These are phyloP conservation scores for Crotalus helleri DNA, from an alignment of 2,113 vertebrate genomes.

Conservation along the genomic window DNA sequence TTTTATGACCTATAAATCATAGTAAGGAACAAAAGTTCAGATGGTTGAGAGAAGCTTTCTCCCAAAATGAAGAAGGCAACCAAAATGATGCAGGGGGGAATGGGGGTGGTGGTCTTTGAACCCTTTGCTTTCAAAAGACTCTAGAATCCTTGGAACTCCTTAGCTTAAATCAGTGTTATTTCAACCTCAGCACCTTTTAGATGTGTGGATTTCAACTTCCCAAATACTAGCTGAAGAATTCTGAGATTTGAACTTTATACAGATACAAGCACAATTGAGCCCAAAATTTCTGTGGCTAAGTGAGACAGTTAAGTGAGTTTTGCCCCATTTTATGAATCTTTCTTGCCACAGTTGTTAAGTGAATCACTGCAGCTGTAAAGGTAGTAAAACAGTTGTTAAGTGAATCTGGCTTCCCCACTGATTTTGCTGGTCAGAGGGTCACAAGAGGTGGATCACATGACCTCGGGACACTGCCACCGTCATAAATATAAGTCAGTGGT, in stretches of 20 bases:
- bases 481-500: too few relatives aligned
- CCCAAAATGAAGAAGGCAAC: not conserved
- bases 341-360: not conserved
- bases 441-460: not conserved
- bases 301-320: not conserved
- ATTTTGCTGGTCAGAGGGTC: not conserved
- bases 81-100: not conserved
- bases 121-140: not conserved
- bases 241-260: not conserved
- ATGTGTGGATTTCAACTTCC: not conserved
- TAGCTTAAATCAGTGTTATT: not conserved
- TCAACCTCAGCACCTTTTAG: not conserved
- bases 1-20: not conserved
- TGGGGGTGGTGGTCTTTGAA: not conserved
- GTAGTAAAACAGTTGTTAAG: not conserved
- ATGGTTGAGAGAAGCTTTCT: not conserved
- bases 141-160: not conserved
- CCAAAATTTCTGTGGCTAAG: too few relatives aligned
- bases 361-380: not conserved
- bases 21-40: not conserved
- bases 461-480: not conserved
- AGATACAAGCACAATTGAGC: not conserved
- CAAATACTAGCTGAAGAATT: not conserved
- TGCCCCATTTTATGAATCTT: not conserved
- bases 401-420: not conserved